Percentiles rank a stretch among this genome's conserved stretches.
phyloP scores from a whole-genome alignment of 2,797 vertebrate genomes.

The Loris lydekkerianus region DNA sequence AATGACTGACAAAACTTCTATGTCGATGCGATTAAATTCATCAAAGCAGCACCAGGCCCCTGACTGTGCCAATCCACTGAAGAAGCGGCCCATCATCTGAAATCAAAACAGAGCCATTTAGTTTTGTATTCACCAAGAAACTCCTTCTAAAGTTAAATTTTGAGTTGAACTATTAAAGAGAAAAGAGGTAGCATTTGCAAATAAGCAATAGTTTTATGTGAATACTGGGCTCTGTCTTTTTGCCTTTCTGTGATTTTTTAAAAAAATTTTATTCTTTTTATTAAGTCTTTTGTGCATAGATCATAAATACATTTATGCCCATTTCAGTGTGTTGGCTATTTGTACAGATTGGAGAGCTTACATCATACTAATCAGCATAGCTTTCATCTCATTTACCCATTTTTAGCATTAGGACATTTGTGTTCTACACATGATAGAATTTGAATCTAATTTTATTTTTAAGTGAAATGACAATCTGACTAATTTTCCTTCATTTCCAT shows the following conservation, averaged over 20 bases:
- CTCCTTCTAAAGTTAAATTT: background rate
- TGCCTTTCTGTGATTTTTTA: background rate
- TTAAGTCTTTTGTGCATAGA: too few species aligned
- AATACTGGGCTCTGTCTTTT: background rate
- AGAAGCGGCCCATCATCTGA: conserved; percentile 96
- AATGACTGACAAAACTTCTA: conserved; percentile 94
- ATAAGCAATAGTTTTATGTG: background rate
- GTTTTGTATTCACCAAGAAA: background rate
- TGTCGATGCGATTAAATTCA: conserved; percentile 95
- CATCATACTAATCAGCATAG: too few species aligned
- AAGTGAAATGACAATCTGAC: background rate
- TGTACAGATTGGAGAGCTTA: too few species aligned
- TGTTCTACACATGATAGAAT: too few species aligned
- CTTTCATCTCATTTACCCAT: too few species aligned
- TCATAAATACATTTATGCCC: too few species aligned
- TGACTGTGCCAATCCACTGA: conserved; percentile 94
- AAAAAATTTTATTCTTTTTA: too few species aligned
- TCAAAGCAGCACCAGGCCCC: conserved; percentile 96
- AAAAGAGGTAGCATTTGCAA: background rate
- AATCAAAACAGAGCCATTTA: conserved; percentile 62
- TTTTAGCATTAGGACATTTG: too few species aligned
- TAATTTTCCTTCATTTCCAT: conserved; percentile 21
- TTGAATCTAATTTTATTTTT: background rate
- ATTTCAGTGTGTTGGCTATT: too few species aligned
- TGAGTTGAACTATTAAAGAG: background rate